phyloP scores from a whole-genome alignment of 2,888 invertebrate species.

The Antitype chi region DNA sequence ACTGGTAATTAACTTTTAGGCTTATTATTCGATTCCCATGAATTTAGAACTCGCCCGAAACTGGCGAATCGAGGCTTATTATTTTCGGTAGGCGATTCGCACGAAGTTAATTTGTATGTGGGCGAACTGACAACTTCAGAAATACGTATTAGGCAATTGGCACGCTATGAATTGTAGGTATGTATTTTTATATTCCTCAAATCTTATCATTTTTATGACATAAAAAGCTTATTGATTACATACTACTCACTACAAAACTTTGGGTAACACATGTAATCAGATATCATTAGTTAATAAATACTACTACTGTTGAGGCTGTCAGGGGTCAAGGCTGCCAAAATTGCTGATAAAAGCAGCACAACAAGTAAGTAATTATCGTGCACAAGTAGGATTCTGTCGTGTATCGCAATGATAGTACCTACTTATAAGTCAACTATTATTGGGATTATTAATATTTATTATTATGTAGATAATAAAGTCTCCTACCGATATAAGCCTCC shows the following conservation, averaged over 20 bases:
- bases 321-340: slow-evolving; percentile 3
- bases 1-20: too few species aligned
- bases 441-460: not conserved
- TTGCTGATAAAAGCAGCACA: not conserved
- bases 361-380: too few species aligned
- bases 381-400: not conserved
- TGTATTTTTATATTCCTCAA: not conserved
- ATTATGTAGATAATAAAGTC: not conserved
- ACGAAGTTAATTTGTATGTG: too few species aligned
- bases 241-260: not conserved
- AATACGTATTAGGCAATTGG: too few species aligned
- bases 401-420: not conserved
- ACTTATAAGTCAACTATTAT: not conserved
- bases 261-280: not conserved
- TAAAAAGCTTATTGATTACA: not conserved
- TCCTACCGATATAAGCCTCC: not conserved
- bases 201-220: not conserved
- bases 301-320: not conserved
- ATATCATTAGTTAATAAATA: slow-evolving; percentile 7
- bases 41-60: too few species aligned
- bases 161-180: too few species aligned
- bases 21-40: too few species aligned
- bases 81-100: too few species aligned
- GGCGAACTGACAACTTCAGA: too few species aligned
- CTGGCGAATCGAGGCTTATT: too few species aligned